Percentiles rank a stretch among this genome's conserved stretches.
phyloP scores from a whole-genome alignment of 2,888 invertebrate species.

The Meiosimyza decipiens region DNA sequence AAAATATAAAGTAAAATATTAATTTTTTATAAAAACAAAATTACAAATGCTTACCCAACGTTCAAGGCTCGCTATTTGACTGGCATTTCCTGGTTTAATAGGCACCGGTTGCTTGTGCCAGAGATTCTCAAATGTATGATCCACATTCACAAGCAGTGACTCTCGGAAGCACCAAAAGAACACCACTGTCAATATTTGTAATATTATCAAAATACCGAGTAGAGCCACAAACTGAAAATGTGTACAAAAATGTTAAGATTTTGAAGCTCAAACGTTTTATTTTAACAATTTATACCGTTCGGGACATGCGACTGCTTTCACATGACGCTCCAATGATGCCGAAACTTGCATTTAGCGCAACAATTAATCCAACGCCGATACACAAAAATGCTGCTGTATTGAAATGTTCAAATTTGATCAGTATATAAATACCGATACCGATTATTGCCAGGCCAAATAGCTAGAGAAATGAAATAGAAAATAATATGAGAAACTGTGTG shows the following conservation, averaged over 20 bases:
- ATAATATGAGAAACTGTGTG: too few relatives aligned
- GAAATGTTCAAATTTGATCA: slow-evolving; percentile 55
- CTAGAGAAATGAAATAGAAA: slow-evolving; percentile 38
- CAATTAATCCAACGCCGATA: slow-evolving; percentile 51
- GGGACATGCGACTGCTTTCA: slow-evolving; percentile 55
- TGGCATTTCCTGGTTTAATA: slow-evolving; percentile 57
- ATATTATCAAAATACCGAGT: slow-evolving; percentile 51
- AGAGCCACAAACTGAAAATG: slow-evolving; percentile 51
- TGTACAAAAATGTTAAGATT: background rate
- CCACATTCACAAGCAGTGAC: slow-evolving; percentile 57
- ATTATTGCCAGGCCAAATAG: slow-evolving; percentile 52
- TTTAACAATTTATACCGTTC: slow-evolving; percentile 49
- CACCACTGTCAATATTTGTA: slow-evolving; percentile 54
- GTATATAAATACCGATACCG: slow-evolving; percentile 51
- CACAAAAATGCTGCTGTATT: slow-evolving; percentile 53
- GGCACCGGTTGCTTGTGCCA: slow-evolving; percentile 58
- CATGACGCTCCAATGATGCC: slow-evolving; percentile 54
- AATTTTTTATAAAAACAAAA: background rate
- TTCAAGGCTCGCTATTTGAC: slow-evolving; percentile 57
- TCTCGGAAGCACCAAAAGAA: slow-evolving; percentile 59
- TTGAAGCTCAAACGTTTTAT: background rate
- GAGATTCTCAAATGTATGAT: slow-evolving; percentile 56
- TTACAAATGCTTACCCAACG: slow-evolving; percentile 53
- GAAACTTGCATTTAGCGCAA: slow-evolving; percentile 50
- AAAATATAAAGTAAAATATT: background rate